Evolutionary conservation across 2,888 invertebrate genomes (phyloP).

Genomic region (Idaea straminata): DNA sequence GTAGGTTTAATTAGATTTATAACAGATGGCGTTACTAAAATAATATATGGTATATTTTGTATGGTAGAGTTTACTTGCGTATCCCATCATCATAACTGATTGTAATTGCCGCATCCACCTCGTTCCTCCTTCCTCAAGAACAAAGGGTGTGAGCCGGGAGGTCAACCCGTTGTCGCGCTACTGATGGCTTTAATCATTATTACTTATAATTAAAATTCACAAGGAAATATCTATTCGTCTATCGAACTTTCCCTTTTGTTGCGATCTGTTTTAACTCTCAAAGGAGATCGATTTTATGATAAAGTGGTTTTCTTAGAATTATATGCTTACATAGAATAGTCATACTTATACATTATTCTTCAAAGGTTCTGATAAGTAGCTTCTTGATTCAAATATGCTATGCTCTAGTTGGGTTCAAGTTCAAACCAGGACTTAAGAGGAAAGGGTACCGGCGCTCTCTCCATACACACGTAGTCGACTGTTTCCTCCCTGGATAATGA

Average conservation of each 20-base stretch:
- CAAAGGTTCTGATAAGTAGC: too few species aligned
- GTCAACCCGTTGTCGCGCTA: conserved; percentile 70
- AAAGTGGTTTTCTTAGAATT: neutral
- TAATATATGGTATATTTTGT: too few species aligned
- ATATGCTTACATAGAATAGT: too few species aligned
- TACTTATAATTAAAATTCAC: conserved; percentile 74
- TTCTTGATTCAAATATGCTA: too few species aligned
- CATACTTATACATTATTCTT: too few species aligned
- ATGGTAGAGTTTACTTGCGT: neutral
- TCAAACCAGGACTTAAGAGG: too few species aligned
- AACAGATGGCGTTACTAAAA: too few species aligned
- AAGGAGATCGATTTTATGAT: conserved; percentile 11
- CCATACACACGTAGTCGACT: too few species aligned
- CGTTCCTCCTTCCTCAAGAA: conserved; percentile 6
- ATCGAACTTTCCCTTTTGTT: conserved; percentile 18
- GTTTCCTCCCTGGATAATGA: too few species aligned
- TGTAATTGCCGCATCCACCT: conserved; percentile 43
- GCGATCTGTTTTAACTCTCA: neutral
- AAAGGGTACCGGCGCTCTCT: too few species aligned
- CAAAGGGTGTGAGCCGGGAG: conserved; percentile 68
- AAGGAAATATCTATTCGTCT: conserved; percentile 56
- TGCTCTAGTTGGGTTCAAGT: too few species aligned
- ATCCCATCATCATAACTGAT: neutral
- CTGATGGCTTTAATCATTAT: conserved; percentile 75
- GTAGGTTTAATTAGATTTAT: too few species aligned